These are phyloP conservation scores for Furcula furcula DNA, from an alignment of 2,888 invertebrate genomes.

Conservation along the genomic window DNA sequence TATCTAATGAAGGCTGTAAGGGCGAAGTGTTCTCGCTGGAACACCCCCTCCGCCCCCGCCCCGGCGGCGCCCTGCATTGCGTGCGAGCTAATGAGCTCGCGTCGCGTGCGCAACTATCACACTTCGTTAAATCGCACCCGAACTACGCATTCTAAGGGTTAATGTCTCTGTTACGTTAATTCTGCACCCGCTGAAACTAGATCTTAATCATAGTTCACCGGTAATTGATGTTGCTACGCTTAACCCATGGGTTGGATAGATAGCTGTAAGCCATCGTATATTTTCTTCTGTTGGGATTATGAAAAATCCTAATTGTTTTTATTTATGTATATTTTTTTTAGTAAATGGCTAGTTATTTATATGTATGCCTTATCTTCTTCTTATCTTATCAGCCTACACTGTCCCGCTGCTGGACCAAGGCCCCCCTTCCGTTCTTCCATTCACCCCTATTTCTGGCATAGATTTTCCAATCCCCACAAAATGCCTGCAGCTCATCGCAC, in stretches of 20 bases:
- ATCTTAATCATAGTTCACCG: conserved; percentile 14
- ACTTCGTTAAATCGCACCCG: conserved; percentile 67
- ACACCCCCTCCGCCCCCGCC: conserved; percentile 24
- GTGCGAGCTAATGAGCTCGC: conserved; percentile 69
- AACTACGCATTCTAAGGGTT: conserved; percentile 46
- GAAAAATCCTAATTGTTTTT: too few species aligned
- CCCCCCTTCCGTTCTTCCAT: too few species aligned
- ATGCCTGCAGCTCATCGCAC: too few species aligned
- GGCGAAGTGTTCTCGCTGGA: conserved; percentile 24
- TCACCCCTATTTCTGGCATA: too few species aligned
- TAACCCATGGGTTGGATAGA: background rate
- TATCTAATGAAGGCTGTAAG: conserved; percentile 58
- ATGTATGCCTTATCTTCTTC: too few species aligned
- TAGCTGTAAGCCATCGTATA: background rate
- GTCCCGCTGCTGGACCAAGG: too few species aligned
- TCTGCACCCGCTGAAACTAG: conserved; percentile 31
- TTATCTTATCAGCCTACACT: too few species aligned
- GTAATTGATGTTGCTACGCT: conserved; percentile 5
- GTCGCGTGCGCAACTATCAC: conserved; percentile 71
- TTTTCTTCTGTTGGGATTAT: too few species aligned
- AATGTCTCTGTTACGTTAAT: conserved; percentile 49
- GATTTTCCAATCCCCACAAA: too few species aligned
- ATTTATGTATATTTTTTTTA: too few species aligned
- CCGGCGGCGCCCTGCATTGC: conserved; percentile 49
- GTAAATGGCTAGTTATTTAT: too few species aligned